phyloP scores from a whole-genome alignment of 2,113 vertebrate genomes.

The Phasianus colchicus region DNA sequence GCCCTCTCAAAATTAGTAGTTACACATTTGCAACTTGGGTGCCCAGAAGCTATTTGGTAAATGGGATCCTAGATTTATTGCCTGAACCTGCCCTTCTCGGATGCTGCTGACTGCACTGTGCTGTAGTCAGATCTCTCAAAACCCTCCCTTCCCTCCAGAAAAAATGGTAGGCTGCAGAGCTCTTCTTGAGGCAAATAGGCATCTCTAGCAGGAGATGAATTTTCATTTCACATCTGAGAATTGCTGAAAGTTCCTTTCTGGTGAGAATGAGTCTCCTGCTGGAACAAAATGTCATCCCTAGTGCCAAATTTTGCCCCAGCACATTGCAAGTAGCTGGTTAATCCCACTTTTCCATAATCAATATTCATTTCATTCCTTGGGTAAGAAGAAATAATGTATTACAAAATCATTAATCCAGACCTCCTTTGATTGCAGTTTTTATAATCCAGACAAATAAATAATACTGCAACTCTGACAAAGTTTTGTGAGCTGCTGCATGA shows the following conservation, averaged over 20 bases:
- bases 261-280: neutral
- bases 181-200: conserved; percentile 31
- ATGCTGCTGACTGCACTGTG: conserved; percentile 29
- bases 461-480: neutral
- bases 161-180: conserved; percentile 12
- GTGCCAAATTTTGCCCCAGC: conserved; percentile 8
- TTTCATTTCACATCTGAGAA: conserved; percentile 14
- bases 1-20: neutral
- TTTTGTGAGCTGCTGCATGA: neutral
- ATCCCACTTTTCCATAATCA: neutral
- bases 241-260: conserved; percentile 34
- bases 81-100: conserved; percentile 47
- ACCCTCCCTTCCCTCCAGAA: conserved; percentile 53
- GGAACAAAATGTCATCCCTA: neutral
- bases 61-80: conserved; percentile 23
- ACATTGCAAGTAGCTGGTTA: neutral
- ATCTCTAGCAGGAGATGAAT: neutral
- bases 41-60: conserved; percentile 52
- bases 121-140: conserved; percentile 35
- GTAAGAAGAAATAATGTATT: neutral
- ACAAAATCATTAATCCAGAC: neutral
- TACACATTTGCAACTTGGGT: neutral
- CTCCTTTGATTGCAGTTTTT: neutral
- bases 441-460: neutral
- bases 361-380: neutral